These are phyloP conservation scores for Dynastes hyllus DNA, from an alignment of 2,888 invertebrate species.

Conservation along the genomic window DNA sequence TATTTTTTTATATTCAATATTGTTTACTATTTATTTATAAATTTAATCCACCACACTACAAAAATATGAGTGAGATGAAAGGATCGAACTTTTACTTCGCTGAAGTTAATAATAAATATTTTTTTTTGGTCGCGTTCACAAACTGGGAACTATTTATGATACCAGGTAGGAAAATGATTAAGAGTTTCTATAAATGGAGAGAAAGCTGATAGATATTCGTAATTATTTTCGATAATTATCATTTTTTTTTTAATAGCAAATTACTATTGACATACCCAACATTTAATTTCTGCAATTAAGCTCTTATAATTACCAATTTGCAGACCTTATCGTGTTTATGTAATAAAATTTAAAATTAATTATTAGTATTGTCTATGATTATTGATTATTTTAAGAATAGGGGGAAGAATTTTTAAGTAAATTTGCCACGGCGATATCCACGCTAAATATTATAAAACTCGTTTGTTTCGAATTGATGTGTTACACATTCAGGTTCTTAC, in stretches of 20 bases:
- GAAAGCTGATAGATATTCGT: neutral
- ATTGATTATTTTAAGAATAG: no score
- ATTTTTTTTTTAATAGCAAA: neutral
- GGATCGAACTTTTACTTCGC: no score
- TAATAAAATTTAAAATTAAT: neutral
- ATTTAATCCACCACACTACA: no score
- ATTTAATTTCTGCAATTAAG: no score
- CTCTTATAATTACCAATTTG: no score
- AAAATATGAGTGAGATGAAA: no score
- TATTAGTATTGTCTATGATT: neutral
- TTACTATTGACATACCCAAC: neutral
- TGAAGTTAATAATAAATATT: neutral
- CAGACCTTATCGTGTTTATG: no score
- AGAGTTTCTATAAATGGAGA: constrained; percentile 5
- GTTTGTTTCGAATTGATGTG: neutral
- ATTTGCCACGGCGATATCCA: neutral
- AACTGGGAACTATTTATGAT: neutral
- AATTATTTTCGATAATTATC: neutral
- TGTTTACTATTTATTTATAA: no score
- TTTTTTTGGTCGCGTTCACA: neutral
- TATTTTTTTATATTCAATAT: no score
- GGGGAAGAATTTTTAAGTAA: no score
- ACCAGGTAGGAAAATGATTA: no score
- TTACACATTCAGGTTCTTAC: neutral
- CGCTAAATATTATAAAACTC: no score